These are phyloP conservation scores for Oryzias melastigma DNA, from an alignment of 2,113 vertebrate species.

Conservation along the genomic window DNA sequence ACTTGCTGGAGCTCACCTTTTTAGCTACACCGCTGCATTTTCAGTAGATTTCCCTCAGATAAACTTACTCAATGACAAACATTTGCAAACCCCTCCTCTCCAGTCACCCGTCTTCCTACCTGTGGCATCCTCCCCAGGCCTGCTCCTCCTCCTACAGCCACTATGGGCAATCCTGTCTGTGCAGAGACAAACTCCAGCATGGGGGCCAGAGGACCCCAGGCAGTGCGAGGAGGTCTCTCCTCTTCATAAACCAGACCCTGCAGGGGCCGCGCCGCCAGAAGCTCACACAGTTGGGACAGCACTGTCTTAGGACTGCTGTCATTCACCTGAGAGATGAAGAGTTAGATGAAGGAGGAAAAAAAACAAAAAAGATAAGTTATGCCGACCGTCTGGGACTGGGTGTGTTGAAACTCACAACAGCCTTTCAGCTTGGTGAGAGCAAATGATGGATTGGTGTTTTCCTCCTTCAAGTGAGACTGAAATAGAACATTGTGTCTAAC, in stretches of 20 bases:
- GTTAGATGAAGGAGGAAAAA: slow-evolving; percentile 10
- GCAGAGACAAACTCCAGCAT: slow-evolving; percentile 96
- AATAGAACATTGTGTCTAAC: slow-evolving; percentile 66
- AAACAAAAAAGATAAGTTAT: slow-evolving; percentile 22
- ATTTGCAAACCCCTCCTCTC: slow-evolving; percentile 20
- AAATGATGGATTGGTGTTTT: slow-evolving; percentile 65
- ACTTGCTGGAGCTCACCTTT: slow-evolving; percentile 5
- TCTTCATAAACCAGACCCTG: slow-evolving; percentile 96
- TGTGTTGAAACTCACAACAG: slow-evolving; percentile 30
- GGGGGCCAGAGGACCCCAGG: slow-evolving; percentile 85
- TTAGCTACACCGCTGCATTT: slow-evolving; percentile 9
- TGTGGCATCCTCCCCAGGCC: slow-evolving; percentile 93
- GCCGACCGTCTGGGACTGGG: slow-evolving; percentile 6
- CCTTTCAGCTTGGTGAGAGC: slow-evolving; percentile 55
- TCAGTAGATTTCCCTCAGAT: slow-evolving; percentile 10
- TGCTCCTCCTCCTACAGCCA: slow-evolving; percentile 91
- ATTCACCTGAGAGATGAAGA: slow-evolving; percentile 79
- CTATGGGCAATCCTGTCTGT: slow-evolving; percentile 92
- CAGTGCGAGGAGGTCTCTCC: slow-evolving; percentile 78
- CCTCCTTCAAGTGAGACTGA: slow-evolving; percentile 48
- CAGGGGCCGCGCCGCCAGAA: slow-evolving; percentile 89
- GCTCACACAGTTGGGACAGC: slow-evolving; percentile 91
- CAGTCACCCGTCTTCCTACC: slow-evolving; percentile 74
- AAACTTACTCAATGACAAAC: slow-evolving; percentile 8
- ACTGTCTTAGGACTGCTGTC: slow-evolving; percentile 93